Evolutionary conservation across 2,113 vertebrate species (phyloP).

Genomic region (Puma concolor): DNA sequence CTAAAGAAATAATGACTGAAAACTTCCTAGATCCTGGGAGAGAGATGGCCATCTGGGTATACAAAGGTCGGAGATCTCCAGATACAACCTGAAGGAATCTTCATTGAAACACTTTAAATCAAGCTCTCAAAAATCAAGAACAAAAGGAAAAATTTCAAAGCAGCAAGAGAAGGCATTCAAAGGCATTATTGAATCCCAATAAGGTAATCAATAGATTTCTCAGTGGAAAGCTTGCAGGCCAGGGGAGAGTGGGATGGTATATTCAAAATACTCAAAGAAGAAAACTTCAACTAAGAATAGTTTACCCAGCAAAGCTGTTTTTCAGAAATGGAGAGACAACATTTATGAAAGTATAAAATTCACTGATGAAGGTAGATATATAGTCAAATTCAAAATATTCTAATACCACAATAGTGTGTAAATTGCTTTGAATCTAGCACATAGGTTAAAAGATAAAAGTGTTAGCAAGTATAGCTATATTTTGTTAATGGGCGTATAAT

Average conservation of each 20-base stretch:
- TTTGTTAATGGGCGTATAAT: not conserved
- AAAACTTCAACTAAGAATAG: not conserved
- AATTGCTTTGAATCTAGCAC: not conserved
- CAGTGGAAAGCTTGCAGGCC: not conserved
- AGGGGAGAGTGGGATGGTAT: not conserved
- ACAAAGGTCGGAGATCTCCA: not conserved
- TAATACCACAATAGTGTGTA: not conserved
- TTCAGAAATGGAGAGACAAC: not conserved
- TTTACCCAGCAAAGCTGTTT: not conserved
- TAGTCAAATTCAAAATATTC: not conserved
- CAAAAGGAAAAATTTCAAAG: not conserved
- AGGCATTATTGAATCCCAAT: not conserved
- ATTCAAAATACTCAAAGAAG: not conserved
- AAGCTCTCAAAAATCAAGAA: not conserved
- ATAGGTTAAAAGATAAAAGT: not conserved
- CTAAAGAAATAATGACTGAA: not conserved
- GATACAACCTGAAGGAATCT: not conserved
- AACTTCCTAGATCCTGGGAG: not conserved
- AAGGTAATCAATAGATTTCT: not conserved
- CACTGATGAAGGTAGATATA: not conserved
- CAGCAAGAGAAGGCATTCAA: not conserved
- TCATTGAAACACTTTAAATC: not conserved
- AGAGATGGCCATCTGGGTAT: not conserved
- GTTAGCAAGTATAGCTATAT: not conserved
- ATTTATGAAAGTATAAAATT: not conserved